phyloP scores from a whole-genome alignment of 1,140 invertebrate species.

The Steinernema feltiae region DNA sequence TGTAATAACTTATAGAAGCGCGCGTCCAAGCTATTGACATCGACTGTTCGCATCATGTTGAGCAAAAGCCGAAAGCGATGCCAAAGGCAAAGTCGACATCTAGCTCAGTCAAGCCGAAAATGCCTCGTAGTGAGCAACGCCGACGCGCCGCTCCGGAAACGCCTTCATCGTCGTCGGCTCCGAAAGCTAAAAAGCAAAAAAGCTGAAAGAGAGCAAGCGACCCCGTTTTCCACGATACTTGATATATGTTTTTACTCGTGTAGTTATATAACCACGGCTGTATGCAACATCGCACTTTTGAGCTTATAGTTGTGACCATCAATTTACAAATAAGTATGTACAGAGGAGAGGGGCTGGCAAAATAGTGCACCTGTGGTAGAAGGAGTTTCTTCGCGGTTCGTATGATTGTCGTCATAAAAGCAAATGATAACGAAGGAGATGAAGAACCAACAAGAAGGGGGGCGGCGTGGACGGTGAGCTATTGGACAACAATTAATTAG shows the following conservation, averaged over 20 bases:
- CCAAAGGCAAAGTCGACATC: too few species aligned
- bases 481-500: neutral
- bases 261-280: neutral
- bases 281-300: slow-evolving; percentile 1
- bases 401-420: neutral
- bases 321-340: slow-evolving; percentile 9
- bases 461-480: neutral
- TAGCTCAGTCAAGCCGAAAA: too few species aligned
- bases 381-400: neutral
- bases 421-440: neutral
- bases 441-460: neutral
- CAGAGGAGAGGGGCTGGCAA: neutral
- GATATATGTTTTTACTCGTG: slow-evolving; percentile 13
- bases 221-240: too few species aligned
- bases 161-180: too few species aligned
- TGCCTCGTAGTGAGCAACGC: too few species aligned
- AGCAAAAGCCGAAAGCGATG: too few species aligned
- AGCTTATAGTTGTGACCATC: neutral
- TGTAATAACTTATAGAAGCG: too few species aligned
- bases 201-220: too few species aligned
- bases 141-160: too few species aligned
- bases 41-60: too few species aligned
- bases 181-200: too few species aligned
- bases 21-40: too few species aligned
- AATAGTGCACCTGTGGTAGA: slow-evolving; percentile 8